Conservation (phyloP, 2,113 vertebrate species). For the Mungos mungo region DNA sequence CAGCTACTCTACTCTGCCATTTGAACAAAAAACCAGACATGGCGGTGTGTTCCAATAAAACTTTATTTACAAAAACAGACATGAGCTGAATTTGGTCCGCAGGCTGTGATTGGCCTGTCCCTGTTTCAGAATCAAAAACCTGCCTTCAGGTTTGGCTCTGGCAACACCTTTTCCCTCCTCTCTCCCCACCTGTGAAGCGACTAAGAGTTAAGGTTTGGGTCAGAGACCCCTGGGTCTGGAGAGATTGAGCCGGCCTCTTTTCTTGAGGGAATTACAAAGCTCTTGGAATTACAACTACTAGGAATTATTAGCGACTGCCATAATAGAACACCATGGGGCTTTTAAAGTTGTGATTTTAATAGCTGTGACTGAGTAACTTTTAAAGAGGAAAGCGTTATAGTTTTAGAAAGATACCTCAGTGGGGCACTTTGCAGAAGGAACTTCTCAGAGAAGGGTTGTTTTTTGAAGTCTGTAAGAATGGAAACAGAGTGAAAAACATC, state of each 20-base stretch:
- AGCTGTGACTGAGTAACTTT: constrained; percentile 23
- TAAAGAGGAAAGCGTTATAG: not conserved
- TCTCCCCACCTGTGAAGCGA: not conserved
- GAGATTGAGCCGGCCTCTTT: not conserved
- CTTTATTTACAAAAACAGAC: constrained; percentile 11
- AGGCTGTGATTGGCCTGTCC: not conserved
- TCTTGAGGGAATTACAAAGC: not conserved
- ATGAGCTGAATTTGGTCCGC: not conserved
- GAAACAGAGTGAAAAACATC: not conserved
- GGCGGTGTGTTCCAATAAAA: not conserved
- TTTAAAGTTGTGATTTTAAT: not conserved
- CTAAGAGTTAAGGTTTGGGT: not conserved
- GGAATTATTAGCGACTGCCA: not conserved
- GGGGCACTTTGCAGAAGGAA: not conserved
- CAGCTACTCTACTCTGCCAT: not conserved
- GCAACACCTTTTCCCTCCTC: accelerated
- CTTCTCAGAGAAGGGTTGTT: not conserved
- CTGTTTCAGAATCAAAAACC: not conserved
- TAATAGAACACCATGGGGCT: not conserved
- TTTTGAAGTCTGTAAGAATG: not conserved
- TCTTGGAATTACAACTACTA: not conserved
- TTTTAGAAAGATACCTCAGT: not conserved
- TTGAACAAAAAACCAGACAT: not conserved
- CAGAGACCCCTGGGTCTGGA: not conserved
- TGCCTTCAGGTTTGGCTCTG: not conserved